Percentiles rank a stretch among this genome's conserved stretches.
phyloP scores from a whole-genome alignment of 2,888 invertebrate species.

The Machimus atricapillus region DNA sequence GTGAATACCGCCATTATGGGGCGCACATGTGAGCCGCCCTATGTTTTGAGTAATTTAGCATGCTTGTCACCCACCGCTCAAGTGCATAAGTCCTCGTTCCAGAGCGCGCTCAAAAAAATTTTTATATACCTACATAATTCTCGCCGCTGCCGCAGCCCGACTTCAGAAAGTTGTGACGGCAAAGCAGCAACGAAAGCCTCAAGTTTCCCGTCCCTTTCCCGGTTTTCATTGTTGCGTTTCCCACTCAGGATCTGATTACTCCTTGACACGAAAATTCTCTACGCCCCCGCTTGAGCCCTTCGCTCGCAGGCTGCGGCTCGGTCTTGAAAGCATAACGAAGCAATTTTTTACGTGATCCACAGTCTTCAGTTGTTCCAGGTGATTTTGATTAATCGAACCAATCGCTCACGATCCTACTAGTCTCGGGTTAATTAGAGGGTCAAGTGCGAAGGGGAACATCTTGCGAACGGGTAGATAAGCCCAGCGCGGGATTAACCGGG shows the following conservation, averaged over 20 bases:
- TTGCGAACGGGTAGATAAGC: not conserved
- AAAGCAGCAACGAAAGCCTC: not conserved
- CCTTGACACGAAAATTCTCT: conserved; percentile 27
- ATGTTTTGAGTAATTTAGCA: conserved; percentile 37
- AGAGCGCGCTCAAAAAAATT: not conserved
- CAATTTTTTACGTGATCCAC: conserved; percentile 39
- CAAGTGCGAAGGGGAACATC: not conserved
- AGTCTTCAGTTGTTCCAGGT: conserved; percentile 26
- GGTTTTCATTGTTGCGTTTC: conserved; percentile 12
- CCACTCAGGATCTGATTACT: conserved; percentile 32
- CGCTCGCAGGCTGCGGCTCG: not conserved
- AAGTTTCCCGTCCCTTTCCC: not conserved
- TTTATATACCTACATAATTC: not conserved
- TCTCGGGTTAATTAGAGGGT: conserved; percentile 26
- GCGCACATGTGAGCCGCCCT: conserved; percentile 10
- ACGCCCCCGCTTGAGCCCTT: not conserved
- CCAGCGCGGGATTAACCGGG: not conserved
- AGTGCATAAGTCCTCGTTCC: conserved; percentile 30
- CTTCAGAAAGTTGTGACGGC: not conserved
- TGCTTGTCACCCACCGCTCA: conserved; percentile 23
- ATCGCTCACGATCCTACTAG: conserved; percentile 10
- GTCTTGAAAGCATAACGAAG: conserved; percentile 27
- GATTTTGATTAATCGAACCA: conserved; percentile 34
- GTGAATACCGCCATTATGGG: conserved; percentile 9
- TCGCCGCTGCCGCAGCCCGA: not conserved